Base-by-base conservation (phyloP, 2,888 invertebrate species). In the Tinea semifulvella region DNA sequence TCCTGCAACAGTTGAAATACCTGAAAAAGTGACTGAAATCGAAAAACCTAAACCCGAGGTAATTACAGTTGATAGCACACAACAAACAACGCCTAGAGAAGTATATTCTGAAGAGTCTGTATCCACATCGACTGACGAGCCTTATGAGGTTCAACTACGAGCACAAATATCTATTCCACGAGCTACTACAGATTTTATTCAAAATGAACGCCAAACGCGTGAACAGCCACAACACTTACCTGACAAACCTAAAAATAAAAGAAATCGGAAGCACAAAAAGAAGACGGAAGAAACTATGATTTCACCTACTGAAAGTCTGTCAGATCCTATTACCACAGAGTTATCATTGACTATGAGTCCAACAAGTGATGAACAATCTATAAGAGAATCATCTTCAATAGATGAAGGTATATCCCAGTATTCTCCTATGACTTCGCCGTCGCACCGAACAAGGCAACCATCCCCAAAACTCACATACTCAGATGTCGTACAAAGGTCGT, bases 21-120 rank as follows among this genome's bases (percentile, higher is more conserved):
- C 50, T 6, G 35, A 48, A 13, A 10, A 14, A 43, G 42, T 48
- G 25, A 44, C 49, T 27, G 48, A 50, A 11, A 13, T 8, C 3
- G 20, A 10, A n/a, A 60, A 54, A 13, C 51, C 49, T 1, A 25
- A 38, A 4, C 26, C 51, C 28, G 53, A 57, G 45, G 36, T 61
- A 16, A 47, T 52, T 48, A 60, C 50, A 49, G 55, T 53, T 46
- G 62, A 83, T 59, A 52, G 51, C 16, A 54, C 57, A 46, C 58
- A 76, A 59, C 77, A 88, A 66, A 89, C 89, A 10, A 84, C 85
- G 18, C 86, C 89, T 2, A 81, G 85, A 50, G 63, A 80, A 11
- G 68, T 77, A 7, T 67, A 73, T 25, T 84, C 85, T 43, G 81
- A 79, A 50, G 75, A 76, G 52, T 77, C 77, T 0, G 69, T 79